Base-by-base conservation (phyloP, 2,888 invertebrate genomes). In the Catotricha subobsoleta region DNA sequence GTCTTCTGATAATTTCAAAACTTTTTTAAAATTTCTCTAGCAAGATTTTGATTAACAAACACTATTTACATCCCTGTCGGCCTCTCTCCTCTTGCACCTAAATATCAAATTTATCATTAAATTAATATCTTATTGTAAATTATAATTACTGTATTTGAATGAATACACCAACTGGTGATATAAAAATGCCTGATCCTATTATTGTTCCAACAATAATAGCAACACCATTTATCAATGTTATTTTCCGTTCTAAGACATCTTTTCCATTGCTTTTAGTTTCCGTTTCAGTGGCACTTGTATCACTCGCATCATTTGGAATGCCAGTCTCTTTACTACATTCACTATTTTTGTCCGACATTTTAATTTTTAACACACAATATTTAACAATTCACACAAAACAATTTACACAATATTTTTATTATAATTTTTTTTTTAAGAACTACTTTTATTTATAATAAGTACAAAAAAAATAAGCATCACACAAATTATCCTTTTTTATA, bases 111-210 rank as follows among this genome's bases (percentile, higher is more conserved):
- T 25, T 25, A 8, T 25, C 25, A 31, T 18, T 16, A 6, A 31
- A 31, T 16, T 16, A 31, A 8, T 29, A 8, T 12, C 5, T 9
- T 5, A 8, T 29, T 29, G 13, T 29, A 30, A 16, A 7, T 15
- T 5, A n/a, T 3, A 34, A 34, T 72, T 58, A 74, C 69, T 69
- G 67, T 31, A 77, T 78, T 50, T 71, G 67, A 42, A 58, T 51
- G 54, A 72, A 78, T 47, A 80, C 80, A 49, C 80, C 80, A 48
- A 84, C 80, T n/a, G 90, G 91, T 21, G 87, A 80, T 50, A 92
- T 80, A 60, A 92, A 92, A 51, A 92, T 91, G 40, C 92, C 92
- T 45, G 87, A 74, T 70, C 92, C 92, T 48, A 90, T 81, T 52
- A 88, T 87, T 23, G 80, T 80, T 29, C 88, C 88, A 33, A 90